phyloP scores from a whole-genome alignment of 1,140 invertebrate genomes.

The Aphidius ervi region DNA sequence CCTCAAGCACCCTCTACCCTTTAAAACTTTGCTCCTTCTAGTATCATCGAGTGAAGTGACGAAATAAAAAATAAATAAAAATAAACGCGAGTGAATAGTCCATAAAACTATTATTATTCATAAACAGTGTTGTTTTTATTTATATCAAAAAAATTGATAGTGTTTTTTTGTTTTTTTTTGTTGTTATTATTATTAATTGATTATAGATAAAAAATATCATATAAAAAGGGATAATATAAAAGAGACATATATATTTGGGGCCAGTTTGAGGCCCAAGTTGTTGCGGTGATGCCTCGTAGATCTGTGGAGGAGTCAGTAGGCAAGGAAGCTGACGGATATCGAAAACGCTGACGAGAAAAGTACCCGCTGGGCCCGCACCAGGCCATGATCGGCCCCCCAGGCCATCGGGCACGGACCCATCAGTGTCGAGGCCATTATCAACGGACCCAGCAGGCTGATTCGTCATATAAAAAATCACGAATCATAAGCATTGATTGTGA shows the following conservation, averaged over 20 bases:
- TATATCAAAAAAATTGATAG: too few species aligned
- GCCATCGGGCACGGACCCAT: constrained; percentile 24
- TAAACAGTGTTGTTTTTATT: too few species aligned
- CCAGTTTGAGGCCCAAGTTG: background rate
- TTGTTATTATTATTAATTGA: too few species aligned
- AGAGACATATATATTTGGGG: background rate
- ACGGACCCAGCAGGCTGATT: background rate
- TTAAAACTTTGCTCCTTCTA: too few species aligned
- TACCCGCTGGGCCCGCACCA: constrained; percentile 27
- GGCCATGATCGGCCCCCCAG: constrained; percentile 29
- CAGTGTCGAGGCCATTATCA: constrained; percentile 12
- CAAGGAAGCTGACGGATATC: constrained; percentile 19
- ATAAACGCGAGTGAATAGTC: background rate
- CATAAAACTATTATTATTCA: too few species aligned
- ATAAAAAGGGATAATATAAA: background rate
- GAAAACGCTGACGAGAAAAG: constrained; percentile 30
- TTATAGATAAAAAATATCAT: too few species aligned
- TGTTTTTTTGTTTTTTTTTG: too few species aligned
- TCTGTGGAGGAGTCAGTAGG: constrained; percentile 16
- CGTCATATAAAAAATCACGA: constrained; percentile 2
- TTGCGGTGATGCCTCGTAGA: constrained; percentile 24
- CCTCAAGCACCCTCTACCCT: background rate
- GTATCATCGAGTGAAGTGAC: too few species aligned
- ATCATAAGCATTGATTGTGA: background rate
- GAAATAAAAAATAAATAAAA: background rate